Evolutionary conservation across 2,888 invertebrate species (phyloP), one percentile per base, ranked within the genome.

Genomic region (Mellilla xanthometata): DNA sequence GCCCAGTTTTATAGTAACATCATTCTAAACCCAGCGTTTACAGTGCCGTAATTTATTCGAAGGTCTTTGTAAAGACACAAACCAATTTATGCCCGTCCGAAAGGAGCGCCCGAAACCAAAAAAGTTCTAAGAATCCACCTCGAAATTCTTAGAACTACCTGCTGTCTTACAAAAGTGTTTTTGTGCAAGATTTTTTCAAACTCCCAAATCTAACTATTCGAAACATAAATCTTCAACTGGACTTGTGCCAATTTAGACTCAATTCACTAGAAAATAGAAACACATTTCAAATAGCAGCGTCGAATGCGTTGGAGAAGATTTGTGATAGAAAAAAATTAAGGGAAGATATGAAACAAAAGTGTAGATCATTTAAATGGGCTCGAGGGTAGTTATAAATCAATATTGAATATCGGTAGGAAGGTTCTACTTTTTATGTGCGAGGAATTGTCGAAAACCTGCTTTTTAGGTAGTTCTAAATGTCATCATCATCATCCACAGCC

Each of bases 61-160:
- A 41, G 41, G 48, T 49, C 49, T 39, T 51, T 57, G 47, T 34
- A 55, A 53, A 32, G 49, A 47, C 53, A 52, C 52, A 53, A 55
- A 55, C 54, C 52, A 50, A 52, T 55, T 56, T 58, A 57, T 48
- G 61, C 49, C 61, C 56, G 35, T 47, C 54, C 39, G 36, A 57
- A 62, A 60, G 67, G 67, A 60, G 61, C 47, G 49, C 54, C 55
- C 60, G 50, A 45, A 49, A 54, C 54, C 50, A 52, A 68, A 71
- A 73, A 65, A 65, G 48, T 81, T 81, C 81, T 57, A 4, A 70
- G 81, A 81, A 81, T 64, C 61, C 60, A 55, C 52, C 49, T 50
- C 50, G 50, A 45, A 62, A 62, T 81, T 80, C 80, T 65, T 13
- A 58, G 80, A 79, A 78, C 71, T 76, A 76, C 76, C 77, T 74